Conservation (phyloP, 2,113 vertebrate species). For the Pachycephala philippinensis region DNA sequence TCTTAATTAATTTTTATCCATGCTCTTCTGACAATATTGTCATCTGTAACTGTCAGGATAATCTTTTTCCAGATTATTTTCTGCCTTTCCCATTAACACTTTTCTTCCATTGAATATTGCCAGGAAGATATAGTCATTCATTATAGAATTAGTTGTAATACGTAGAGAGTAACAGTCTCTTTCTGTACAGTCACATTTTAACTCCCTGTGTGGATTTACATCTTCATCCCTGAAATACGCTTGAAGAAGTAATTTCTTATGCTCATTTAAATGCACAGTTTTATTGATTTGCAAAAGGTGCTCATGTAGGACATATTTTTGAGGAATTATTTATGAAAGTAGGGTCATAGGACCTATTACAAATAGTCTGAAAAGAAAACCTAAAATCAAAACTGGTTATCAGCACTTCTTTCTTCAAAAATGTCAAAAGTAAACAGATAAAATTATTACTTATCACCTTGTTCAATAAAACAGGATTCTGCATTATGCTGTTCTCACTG, state of each 20-base stretch:
- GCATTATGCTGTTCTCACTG: neutral
- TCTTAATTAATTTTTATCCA: neutral
- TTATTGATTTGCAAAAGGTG: neutral
- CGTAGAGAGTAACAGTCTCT: neutral
- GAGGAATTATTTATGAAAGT: neutral
- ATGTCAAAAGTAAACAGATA: neutral
- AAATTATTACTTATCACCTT: neutral
- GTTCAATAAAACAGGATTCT: neutral
- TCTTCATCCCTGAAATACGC: neutral
- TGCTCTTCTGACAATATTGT: neutral
- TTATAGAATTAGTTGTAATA: neutral
- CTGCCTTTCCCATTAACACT: neutral
- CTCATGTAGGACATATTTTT: neutral
- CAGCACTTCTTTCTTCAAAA: neutral
- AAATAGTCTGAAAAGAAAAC: neutral
- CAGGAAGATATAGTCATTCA: neutral
- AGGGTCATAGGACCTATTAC: neutral
- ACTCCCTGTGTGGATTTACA: neutral
- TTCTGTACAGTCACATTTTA: neutral
- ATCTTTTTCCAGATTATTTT: neutral
- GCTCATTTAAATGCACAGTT: neutral
- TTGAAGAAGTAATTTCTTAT: neutral
- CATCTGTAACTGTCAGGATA: neutral
- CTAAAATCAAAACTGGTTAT: neutral
- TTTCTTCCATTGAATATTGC: neutral